phyloP scores from a whole-genome alignment of 35 echinoderm and acorn worm genomes.

The Hemicentrotus pulcherrimus region DNA sequence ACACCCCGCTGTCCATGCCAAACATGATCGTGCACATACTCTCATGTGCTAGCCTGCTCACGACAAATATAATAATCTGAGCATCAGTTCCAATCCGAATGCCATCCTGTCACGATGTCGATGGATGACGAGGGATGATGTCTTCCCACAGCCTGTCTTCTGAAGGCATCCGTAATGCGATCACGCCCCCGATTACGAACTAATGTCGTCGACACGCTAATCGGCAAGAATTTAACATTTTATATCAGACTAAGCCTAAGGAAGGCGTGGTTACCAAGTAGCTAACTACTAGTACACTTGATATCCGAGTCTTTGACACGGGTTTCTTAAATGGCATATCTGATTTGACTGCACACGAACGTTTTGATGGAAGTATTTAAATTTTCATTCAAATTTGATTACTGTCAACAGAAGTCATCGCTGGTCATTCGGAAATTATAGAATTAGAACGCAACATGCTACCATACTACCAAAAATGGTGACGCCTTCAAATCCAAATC shows the following conservation, averaged over 20 bases:
- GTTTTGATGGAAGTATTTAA: not conserved
- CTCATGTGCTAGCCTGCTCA: not conserved
- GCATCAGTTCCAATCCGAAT: not conserved
- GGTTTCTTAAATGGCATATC: not conserved
- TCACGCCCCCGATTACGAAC: not conserved
- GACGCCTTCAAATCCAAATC: not conserved
- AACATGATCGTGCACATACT: not conserved
- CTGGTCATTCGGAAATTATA: not conserved
- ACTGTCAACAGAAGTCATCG: not conserved
- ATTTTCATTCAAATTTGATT: not conserved
- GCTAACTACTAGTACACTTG: not conserved
- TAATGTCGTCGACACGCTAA: not conserved
- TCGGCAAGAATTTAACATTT: not conserved
- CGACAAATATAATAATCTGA: not conserved
- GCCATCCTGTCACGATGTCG: not conserved
- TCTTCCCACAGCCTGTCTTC: constrained; percentile 5
- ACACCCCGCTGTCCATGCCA: not conserved
- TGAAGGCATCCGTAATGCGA: not conserved
- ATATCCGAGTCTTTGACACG: not conserved
- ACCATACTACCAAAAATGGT: not conserved
- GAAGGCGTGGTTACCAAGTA: not conserved
- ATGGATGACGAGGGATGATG: not conserved
- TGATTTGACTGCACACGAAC: not conserved
- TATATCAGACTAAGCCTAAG: not conserved
- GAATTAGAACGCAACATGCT: not conserved